Conservation (phyloP, 1,140 invertebrate genomes). For the Zaprionus ghesquierei region DNA sequence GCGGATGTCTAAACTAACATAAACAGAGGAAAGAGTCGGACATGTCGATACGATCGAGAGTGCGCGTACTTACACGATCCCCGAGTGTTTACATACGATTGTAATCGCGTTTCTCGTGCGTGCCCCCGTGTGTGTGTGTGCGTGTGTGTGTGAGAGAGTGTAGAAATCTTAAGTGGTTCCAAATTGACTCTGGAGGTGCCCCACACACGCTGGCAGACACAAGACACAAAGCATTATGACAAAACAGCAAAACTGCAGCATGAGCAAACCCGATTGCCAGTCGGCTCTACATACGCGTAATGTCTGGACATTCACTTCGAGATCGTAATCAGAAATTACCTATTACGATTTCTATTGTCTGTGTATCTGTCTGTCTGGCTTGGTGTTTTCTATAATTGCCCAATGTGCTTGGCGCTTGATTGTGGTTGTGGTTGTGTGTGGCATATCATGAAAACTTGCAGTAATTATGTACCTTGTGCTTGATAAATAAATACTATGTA, state of each 20-base stretch:
- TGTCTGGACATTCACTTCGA: conserved; percentile 44
- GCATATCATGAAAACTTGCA: conserved; percentile 28
- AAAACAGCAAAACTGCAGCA: conserved; percentile 44
- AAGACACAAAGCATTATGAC: conserved; percentile 19
- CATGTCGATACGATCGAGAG: conserved; percentile 2
- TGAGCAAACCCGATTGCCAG: conserved; percentile 14
- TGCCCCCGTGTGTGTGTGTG: background rate
- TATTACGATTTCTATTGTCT: conserved; percentile 40
- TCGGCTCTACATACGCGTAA: conserved; percentile 5
- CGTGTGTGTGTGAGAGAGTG: background rate
- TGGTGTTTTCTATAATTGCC: conserved; percentile 44
- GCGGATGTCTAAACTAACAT: conserved; percentile 37
- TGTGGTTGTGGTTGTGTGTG: background rate
- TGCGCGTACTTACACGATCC: background rate
- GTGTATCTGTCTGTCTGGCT: background rate
- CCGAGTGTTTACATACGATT: background rate
- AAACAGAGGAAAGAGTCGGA: conserved; percentile 14
- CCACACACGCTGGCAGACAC: background rate
- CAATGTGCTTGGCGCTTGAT: conserved; percentile 19
- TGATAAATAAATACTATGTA: conserved; percentile 36
- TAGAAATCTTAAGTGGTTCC: conserved; percentile 25
- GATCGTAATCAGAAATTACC: conserved; percentile 42
- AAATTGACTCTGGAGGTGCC: conserved; percentile 22
- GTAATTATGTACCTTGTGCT: conserved; percentile 33
- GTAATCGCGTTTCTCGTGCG: background rate